Evolutionary conservation across 2,797 vertebrate species (phyloP).

Genomic region (Limnodromus scolopaceus): DNA sequence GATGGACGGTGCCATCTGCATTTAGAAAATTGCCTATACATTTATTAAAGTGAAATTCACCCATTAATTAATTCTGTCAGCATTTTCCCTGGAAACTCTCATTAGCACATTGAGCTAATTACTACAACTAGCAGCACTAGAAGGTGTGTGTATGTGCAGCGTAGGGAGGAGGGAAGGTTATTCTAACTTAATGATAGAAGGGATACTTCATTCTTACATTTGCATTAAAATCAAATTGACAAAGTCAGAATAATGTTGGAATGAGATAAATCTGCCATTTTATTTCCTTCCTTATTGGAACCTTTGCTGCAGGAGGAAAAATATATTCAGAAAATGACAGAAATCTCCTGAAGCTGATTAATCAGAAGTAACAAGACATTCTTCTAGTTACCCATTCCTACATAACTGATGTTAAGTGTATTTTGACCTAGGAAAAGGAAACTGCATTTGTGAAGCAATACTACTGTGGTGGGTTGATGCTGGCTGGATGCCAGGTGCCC

Average conservation of each 20-base stretch:
- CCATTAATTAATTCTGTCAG: conserved; percentile 91
- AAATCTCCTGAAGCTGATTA: background rate
- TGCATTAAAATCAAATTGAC: background rate
- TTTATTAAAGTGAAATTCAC: conserved; percentile 98
- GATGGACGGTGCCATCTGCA: conserved; percentile 90
- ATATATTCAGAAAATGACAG: background rate
- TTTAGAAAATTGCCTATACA: conserved; percentile 94
- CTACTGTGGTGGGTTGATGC: background rate
- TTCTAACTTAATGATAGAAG: background rate
- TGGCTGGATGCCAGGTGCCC: background rate
- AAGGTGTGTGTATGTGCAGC: background rate
- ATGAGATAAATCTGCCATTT: background rate
- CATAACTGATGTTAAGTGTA: background rate
- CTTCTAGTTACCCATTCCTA: background rate
- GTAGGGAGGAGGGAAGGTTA: background rate
- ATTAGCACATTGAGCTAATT: conserved; percentile 92
- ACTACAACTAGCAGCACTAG: conserved; percentile 71
- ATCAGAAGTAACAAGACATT: background rate
- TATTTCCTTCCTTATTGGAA: background rate
- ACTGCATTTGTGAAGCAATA: background rate
- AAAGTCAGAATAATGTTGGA: background rate
- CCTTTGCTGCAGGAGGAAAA: background rate
- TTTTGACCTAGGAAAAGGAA: background rate
- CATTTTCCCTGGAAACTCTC: conserved; percentile 87
- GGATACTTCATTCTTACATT: background rate